Evolutionary conservation across 2,888 invertebrate species (phyloP), one percentile per base, ranked within the genome.

Genomic region (Elaeidobius kamerunicus): DNA sequence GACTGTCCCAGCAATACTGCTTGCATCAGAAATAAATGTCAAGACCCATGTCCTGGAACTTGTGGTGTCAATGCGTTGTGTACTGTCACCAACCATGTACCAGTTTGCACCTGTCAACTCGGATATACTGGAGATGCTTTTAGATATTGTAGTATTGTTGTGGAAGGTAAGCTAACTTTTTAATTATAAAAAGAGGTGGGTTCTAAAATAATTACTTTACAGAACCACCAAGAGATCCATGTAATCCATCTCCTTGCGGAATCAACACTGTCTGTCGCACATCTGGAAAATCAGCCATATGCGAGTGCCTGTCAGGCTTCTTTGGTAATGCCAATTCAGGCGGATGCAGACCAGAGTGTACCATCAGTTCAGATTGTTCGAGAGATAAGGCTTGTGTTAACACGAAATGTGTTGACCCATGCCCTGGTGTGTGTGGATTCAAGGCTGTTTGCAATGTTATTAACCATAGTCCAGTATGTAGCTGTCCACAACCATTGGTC

Each of bases 401-500:
- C 66, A 83, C 84, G 57, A 89, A 85, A 70, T 92, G 91, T 65
- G 75, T 82, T 3, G 84, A 91, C 65, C 90, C 91, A 28, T 92
- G 91, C 63, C 80, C 81, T 14, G 88, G 89, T 28, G 82, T 86
- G 9, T 91, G 91, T 60, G 91, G 91, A 54, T 77, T 84, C 60
- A 80, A 81, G 42, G 87, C 93, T 1, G 75, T 83, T 60, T 93
- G 93, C 66, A 80, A 82, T 64, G 84, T 88, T 1, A 82, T 89
- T 57, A 88, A 90, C 67, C 93, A 93, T 69, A 87, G 85, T 68
- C 90, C 93, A 1, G 84, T 91, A 42, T 93, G 93, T 67, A 85
- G 82, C 60, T 93, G 93, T 66, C 83, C 85, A 53, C 76, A 75
- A 53, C 80, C 80, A 47, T 81, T 78, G 64, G 78, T 83, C n/a